Evolutionary conservation across 2,888 invertebrate species (phyloP), one percentile per base, ranked within the genome.

Genomic region (Polydrusus cervinus): DNA sequence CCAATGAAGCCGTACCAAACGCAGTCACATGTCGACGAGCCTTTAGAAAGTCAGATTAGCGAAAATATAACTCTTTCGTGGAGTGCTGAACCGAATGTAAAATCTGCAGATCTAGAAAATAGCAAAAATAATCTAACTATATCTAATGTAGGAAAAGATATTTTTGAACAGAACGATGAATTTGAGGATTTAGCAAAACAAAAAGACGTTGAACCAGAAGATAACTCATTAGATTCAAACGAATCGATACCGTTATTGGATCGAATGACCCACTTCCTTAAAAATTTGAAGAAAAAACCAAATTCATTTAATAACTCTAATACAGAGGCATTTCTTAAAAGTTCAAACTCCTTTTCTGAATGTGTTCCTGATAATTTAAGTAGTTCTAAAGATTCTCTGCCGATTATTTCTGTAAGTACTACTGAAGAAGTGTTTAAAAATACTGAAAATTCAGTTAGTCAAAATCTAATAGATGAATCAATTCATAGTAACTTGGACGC

Each of bases 241-340:
- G 64, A 64, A 64, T 64, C 64, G 14, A 7, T 64, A 25, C 64
- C 64, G 9, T 64, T 64, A 64, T 34, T 64, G 14, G 49, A 45
- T 30, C 49, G 64, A 64, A 47, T 64, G 49, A 34, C 20, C 14
- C 18, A 64, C 1, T n/a, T 62, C 20, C 16, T 43, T 1, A 47
- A 30, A 10, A 49, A 25, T 16, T 16, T 64, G 8, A 34, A 45
- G 16, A 11, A 49, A 6, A 34, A 64, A 30, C 13, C 13, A 14
- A n/a, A 34, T 34, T 8, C 25, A 16, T 16, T 9, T 16, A 16
- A 16, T 49, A 64, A 10, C 16, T 9, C 14, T 14, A 47, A 45
- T 30, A 25, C 47, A 34, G 34, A 49, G 7, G 11, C 16, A 1
- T 34, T 25, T 14, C 3, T 16, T 3, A 25, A 47, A 49, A 49